These are phyloP conservation scores for Bovichtus diacanthus DNA, from an alignment of 2,797 vertebrate species.

Conservation along the genomic window DNA sequence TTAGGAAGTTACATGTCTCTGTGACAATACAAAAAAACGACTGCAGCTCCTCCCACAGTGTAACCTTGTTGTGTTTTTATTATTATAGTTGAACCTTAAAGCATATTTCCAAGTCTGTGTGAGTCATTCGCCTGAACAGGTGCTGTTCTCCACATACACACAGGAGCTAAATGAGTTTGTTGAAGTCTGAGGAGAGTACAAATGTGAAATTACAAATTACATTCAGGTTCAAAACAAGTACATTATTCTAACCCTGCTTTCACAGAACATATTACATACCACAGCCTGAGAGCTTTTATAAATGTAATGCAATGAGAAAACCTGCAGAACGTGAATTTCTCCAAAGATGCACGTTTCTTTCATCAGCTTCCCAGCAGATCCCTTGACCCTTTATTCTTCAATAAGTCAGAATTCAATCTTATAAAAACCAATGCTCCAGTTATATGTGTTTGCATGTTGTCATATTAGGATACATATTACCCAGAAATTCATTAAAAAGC, in stretches of 20 bases:
- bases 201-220: too few species aligned
- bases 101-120: not conserved
- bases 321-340: not conserved
- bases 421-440: not conserved
- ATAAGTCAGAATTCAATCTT: not conserved
- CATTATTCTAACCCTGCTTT: not conserved
- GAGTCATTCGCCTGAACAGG: not conserved
- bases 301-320: not conserved
- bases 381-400: too few species aligned
- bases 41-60: not conserved
- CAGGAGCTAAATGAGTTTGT: not conserved
- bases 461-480: not conserved
- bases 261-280: not conserved
- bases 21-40: not conserved
- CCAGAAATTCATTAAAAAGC: not conserved
- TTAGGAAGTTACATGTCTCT: not conserved
- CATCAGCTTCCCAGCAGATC: not conserved
- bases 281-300: not conserved
- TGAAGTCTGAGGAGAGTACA: not conserved
- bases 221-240: not conserved
- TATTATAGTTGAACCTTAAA: not conserved
- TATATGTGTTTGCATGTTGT: not conserved
- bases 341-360: not conserved
- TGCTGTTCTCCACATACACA: not conserved
- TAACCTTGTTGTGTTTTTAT: constrained; percentile 7